Base-by-base conservation (phyloP, 2,797 vertebrate genomes). In the Poeciliopsis gracilis region DNA sequence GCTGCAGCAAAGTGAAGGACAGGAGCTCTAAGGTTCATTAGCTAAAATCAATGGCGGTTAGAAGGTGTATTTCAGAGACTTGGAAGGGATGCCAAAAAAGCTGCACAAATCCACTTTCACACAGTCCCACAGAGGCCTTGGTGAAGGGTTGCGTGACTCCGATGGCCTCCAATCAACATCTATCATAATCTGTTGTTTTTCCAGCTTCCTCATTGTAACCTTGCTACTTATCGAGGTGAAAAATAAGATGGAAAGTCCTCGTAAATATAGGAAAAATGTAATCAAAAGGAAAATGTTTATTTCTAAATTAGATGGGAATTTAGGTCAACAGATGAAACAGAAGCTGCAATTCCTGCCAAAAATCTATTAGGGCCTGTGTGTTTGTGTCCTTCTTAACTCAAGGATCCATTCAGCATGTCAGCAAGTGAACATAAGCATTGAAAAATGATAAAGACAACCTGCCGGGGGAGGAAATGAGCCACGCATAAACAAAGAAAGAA, bases 211-310 rank as follows among this genome's bases (percentile, higher is more conserved):
- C 75, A 82, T 33, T 67, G 80, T 92, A 93, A 92, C 94, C 93
- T 94, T 76, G 43, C 88, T 93, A 88, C 82, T 90, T 93, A 94
- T 93, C 94, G 95, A 89, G 90, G 90, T 91, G 92, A 91, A 79
- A 73, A 90, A 71, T 46, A 84, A 84, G 66, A 83, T 59, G 78
- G 59, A 82, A 67, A 80, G 72, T 45, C 36, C 61, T 71, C 36
- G 13, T 13, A 4, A 25, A 47, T 47, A 18, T 2, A 49, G 2
- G 5, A 4, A 67, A 77, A 74, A 77, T 51, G 76, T 23, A 75
- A 85, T 30, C 46, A 30, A 74, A 77, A 77, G 46, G 63, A 74
- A 61, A 57, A n/a, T 53, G 45, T 71, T 78, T 53, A 79, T 72
- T 45, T 78, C 78, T 69, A 84, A 81, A 63, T 45, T 61, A 77